Conservation (phyloP, 2,888 invertebrate species). For the Xiphydria camelus region DNA sequence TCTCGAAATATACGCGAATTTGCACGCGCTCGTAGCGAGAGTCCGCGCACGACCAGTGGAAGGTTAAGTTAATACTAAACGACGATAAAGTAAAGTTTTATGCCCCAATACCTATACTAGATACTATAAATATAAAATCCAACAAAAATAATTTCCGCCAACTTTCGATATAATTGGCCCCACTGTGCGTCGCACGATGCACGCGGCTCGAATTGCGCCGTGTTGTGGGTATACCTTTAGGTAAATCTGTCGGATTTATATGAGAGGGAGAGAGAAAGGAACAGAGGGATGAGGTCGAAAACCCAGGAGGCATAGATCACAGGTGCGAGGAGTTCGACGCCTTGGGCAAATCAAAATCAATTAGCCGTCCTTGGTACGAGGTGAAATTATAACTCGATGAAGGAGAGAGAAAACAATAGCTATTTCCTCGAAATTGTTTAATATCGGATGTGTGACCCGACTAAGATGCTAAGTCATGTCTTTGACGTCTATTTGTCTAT, state of each 20-base stretch:
- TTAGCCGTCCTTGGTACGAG: conserved; percentile 38
- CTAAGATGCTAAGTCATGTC: no score
- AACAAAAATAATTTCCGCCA: no score
- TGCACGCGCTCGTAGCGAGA: no score
- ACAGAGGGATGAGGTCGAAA: neutral
- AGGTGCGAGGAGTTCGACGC: conserved; percentile 36
- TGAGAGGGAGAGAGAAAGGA: neutral
- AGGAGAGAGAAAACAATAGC: neutral
- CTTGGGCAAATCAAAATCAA: conserved; percentile 45
- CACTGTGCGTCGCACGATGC: no score
- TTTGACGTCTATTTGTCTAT: no score
- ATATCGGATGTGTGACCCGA: neutral
- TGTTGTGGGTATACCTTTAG: conserved; percentile 2
- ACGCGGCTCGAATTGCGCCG: neutral
- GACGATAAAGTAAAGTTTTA: no score
- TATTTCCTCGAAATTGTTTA: neutral
- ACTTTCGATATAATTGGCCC: no score
- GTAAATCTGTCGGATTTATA: neutral
- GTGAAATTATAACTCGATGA: conserved; percentile 39
- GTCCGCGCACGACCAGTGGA: no score
- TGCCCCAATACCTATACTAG: no score
- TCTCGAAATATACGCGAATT: no score
- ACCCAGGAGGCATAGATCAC: conserved; percentile 33
- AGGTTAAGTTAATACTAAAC: no score
- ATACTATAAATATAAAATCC: no score